These are phyloP conservation scores for Alca torda DNA, from an alignment of 2,797 vertebrate species.

Conservation along the genomic window DNA sequence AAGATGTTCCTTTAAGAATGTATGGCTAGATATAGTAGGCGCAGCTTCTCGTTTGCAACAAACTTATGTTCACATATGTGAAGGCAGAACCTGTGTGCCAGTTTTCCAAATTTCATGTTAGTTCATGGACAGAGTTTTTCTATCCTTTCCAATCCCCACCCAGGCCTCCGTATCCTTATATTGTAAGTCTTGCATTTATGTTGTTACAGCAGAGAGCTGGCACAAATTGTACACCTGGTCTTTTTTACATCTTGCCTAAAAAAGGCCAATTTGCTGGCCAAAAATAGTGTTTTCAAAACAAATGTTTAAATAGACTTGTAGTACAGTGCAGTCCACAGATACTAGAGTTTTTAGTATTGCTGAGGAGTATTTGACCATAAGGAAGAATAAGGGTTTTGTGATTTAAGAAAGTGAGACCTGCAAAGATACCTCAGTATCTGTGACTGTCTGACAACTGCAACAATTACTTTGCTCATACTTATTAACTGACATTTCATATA, in stretches of 20 bases:
- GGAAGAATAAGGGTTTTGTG: neutral
- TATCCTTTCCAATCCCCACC: neutral
- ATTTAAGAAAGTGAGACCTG: neutral
- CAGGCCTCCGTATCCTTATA: neutral
- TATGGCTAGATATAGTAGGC: neutral
- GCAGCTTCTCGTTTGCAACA: neutral
- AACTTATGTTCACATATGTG: neutral
- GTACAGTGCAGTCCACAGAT: neutral
- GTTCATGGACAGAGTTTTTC: neutral
- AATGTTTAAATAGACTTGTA: neutral
- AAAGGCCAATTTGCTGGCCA: neutral
- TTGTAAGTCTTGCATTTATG: neutral
- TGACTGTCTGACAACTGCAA: neutral
- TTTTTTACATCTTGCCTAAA: neutral
- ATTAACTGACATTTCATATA: neutral
- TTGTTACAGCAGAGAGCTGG: neutral
- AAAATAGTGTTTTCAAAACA: neutral
- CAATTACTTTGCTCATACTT: neutral
- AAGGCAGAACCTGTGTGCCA: neutral
- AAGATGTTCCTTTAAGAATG: neutral
- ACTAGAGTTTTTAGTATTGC: neutral
- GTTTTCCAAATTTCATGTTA: rapidly evolving
- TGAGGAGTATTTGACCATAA: neutral
- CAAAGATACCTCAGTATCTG: neutral
- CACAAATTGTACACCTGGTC: neutral